Evolutionary conservation across 2,888 invertebrate genomes (phyloP), one percentile per base, ranked within the genome.

Genomic region (Tanytarsus gracilentus): DNA sequence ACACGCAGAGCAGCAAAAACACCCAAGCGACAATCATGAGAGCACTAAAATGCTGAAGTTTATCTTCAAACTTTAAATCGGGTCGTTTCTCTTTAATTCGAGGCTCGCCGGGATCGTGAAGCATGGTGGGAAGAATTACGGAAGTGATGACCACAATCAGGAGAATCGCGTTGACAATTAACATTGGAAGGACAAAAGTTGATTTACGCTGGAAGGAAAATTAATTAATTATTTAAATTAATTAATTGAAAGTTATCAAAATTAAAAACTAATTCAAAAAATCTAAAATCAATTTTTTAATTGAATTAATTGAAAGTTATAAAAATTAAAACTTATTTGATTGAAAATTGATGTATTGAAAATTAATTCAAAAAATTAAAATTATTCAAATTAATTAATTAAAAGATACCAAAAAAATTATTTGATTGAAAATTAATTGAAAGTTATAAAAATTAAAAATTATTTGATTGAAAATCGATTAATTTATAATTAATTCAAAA

Each of bases 21-120:
- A 44, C 44, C 44, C 44, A 44, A 18, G 44, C 44, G 18, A 44
- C 44, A 44, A 44, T 44, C 44, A 44, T 44, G 9, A 44, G 44
- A 9, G 44, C 44, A 18, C 44, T 44, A 44, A 44, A 44, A 18
- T 44, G 44, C 2, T 18, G 44, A 18, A 44, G 18, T 44, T 44
- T 44, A n/a, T 44, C 44, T 6, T 44, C 18, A 44, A 44, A 18
- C 23, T 44, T 44, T 9, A 44, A 23, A 8, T 44, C 44, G 18
- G 8, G 9, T 23, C 44, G 44, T 44, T 44, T 44, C 9, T 11
- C 2, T 44, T 16, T 16, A 9, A 44, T 7, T 21, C 23, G 11
- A 23, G 44, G 44, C 23, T 3, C 9, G 2, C 44, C 44, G 9
- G 44, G 44, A 44, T 44, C 44, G 9, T 44, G 2, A 5, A 44